These are phyloP conservation scores for Shargacucullia verbasci DNA, from an alignment of 2,888 invertebrate genomes.

Conservation along the genomic window DNA sequence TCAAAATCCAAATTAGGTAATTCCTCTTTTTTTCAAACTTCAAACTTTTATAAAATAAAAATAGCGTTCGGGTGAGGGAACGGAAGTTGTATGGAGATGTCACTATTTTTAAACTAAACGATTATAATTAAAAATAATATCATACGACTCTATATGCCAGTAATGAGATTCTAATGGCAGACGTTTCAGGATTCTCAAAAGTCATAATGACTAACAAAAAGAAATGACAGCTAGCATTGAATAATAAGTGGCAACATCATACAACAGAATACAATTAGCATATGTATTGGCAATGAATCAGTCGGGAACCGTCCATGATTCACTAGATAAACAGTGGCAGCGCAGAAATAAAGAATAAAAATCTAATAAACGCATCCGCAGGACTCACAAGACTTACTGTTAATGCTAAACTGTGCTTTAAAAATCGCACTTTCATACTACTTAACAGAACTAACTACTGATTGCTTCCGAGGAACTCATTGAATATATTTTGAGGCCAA, in stretches of 20 bases:
- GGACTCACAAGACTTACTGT: conserved; percentile 9
- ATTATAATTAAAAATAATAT: neutral
- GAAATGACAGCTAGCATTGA: conserved; percentile 41
- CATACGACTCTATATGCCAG: neutral
- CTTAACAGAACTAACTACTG: neutral
- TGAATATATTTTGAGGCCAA: no score
- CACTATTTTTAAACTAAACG: neutral
- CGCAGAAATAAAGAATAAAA: conserved; percentile 43
- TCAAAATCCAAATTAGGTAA: conserved; percentile 36
- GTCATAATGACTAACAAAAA: conserved; percentile 34
- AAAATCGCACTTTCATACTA: neutral
- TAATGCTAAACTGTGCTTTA: conserved; percentile 13
- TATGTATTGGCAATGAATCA: conserved; percentile 56
- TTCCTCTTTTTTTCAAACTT: conserved; percentile 25
- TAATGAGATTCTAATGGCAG: conserved; percentile 4
- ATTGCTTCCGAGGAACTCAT: no score
- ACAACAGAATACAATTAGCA: conserved; percentile 45
- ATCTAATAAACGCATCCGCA: conserved; percentile 37
- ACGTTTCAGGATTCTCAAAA: conserved; percentile 15
- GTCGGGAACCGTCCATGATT: conserved; percentile 62
- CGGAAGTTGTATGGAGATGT: conserved; percentile 8
- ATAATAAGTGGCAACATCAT: conserved; percentile 42
- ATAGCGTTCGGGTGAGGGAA: conserved; percentile 5
- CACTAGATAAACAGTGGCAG: conserved; percentile 53
- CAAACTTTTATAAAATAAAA: neutral